Evolutionary conservation across 2,888 invertebrate genomes (phyloP).

Genomic region (Drosophila peninsularis): DNA sequence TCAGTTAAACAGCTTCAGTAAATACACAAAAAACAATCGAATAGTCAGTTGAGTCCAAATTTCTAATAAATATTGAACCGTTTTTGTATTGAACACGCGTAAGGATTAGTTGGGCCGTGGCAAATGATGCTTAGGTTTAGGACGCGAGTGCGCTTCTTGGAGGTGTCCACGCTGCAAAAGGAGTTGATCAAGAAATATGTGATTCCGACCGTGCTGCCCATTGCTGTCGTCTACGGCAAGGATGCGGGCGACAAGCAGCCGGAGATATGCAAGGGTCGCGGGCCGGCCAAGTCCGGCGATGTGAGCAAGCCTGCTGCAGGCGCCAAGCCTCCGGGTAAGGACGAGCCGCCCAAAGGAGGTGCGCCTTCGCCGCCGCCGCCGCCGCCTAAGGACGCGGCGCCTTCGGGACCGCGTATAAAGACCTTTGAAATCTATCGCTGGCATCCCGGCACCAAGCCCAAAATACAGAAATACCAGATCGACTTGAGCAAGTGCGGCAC

Average conservation of each 20-base stretch:
- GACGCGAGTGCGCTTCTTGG: constrained; percentile 5
- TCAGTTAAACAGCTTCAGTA: constrained; percentile 1
- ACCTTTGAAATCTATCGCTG: constrained; percentile 93
- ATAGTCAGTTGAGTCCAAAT: constrained; percentile 22
- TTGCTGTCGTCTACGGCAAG: neutral
- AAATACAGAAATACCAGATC: constrained; percentile 87
- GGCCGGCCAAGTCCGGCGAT: neutral
- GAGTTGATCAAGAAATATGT: neutral
- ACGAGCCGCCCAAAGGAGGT: neutral
- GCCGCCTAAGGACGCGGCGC: neutral
- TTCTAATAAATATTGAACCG: constrained; percentile 2
- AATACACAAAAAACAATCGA: constrained; percentile 1
- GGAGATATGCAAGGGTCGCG: neutral
- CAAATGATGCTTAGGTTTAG: constrained; percentile 24
- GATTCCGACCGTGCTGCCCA: neutral
- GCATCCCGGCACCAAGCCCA: constrained; percentile 93
- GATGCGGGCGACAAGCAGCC: neutral
- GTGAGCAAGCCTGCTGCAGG: neutral
- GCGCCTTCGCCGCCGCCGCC: neutral
- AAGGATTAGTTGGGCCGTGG: no score
- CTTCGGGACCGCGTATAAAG: constrained; percentile 86
- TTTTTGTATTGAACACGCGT: neutral
- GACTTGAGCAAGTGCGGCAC: constrained; percentile 95
- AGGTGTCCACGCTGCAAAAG: neutral
- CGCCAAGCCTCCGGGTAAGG: neutral